Percentiles rank a stretch among this genome's conserved stretches.
Evolutionary conservation across 2,797 vertebrate genomes (phyloP).

Genomic region (Phrynocephalus forsythii): DNA sequence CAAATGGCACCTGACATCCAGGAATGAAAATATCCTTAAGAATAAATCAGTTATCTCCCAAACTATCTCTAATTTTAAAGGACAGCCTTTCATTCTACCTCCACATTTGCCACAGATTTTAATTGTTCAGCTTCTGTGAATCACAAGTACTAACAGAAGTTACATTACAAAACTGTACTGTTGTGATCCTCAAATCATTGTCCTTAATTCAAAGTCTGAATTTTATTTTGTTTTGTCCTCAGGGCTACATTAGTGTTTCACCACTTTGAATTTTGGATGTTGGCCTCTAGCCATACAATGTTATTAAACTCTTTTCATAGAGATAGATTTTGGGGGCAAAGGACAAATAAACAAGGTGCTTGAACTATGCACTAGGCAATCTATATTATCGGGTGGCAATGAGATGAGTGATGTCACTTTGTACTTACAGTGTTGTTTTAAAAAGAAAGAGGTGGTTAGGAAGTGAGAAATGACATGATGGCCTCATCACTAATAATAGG

Average conservation of each 20-base stretch:
- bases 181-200: slow-evolving; percentile 14
- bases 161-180: slow-evolving; percentile 57
- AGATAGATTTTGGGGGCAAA: slow-evolving; percentile 40
- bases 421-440: background rate
- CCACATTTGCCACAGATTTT: slow-evolving; percentile 71
- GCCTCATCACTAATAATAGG: background rate
- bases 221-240: slow-evolving; percentile 12
- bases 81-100: slow-evolving; percentile 78
- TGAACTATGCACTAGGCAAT: background rate
- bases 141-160: slow-evolving; percentile 55
- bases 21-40: slow-evolving; percentile 78
- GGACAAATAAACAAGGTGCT: slow-evolving; percentile 6
- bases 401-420: slow-evolving; percentile 8
- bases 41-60: slow-evolving; percentile 76
- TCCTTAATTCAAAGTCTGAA: background rate
- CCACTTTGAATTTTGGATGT: slow-evolving; percentile 29
- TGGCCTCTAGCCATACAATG: slow-evolving; percentile 40
- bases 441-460: background rate
- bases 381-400: background rate
- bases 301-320: background rate
- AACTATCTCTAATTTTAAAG: slow-evolving; percentile 79
- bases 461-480: background rate
- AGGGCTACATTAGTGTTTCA: slow-evolving; percentile 32
- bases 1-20: slow-evolving; percentile 82
- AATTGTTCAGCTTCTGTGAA: slow-evolving; percentile 65